These are phyloP conservation scores for Actias luna DNA, from an alignment of 2,888 invertebrate genomes.

Conservation along the genomic window DNA sequence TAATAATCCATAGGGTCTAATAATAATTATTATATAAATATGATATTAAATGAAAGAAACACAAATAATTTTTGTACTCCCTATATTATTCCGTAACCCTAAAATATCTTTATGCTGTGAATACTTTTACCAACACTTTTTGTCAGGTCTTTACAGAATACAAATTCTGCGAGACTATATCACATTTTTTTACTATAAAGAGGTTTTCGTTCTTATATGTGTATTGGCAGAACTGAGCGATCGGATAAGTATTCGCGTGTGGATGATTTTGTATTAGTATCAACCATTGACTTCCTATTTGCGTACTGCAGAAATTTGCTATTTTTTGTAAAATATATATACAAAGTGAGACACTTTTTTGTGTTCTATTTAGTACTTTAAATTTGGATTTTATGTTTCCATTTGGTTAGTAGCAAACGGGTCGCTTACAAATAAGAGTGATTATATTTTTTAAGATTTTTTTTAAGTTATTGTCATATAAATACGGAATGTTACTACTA, in stretches of 20 bases:
- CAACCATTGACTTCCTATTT: background rate
- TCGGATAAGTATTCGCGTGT: background rate
- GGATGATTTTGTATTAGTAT: background rate
- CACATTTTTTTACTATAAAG: background rate
- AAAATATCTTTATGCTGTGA: conserved; percentile 25
- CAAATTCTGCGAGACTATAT: conserved; percentile 16
- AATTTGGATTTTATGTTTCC: background rate
- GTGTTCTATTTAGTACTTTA: background rate
- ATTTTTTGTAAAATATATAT: background rate
- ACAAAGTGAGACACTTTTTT: background rate
- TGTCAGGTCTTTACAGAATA: conserved; percentile 14
- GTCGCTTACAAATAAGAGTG: background rate
- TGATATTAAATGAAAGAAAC: background rate
- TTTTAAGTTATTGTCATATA: too few relatives aligned
- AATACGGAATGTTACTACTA: background rate
- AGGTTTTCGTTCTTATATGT: conserved; percentile 7
- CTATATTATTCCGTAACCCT: conserved; percentile 24
- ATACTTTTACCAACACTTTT: conserved; percentile 27
- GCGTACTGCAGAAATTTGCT: background rate
- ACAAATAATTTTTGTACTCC: conserved; percentile 20
- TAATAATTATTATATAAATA: background rate
- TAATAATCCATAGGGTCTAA: too few relatives aligned
- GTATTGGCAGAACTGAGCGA: background rate
- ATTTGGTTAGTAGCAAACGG: background rate
- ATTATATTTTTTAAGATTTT: background rate